Base-by-base conservation (phyloP, 2,113 vertebrate genomes). In the Brachyhypopomus gauderio region DNA sequence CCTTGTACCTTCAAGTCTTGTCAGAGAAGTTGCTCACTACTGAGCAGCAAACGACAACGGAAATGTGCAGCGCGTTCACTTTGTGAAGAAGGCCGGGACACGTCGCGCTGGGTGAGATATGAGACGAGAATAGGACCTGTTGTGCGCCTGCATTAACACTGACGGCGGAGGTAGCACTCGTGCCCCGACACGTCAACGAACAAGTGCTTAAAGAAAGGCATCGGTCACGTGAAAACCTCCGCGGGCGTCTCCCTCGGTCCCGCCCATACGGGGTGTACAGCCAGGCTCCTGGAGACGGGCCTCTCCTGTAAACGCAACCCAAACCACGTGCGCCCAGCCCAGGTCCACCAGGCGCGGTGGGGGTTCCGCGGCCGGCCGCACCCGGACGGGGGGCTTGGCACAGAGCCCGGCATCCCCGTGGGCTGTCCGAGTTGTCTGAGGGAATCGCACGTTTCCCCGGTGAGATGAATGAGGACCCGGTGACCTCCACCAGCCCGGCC, bases 171-270 rank as follows among this genome's bases (percentile, higher is more conserved):
- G 72, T 70, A 81, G 75, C 11, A 34, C 75, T 81, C 70, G 60
- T 30, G 70, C 59, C 75, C 56, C 62, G 11, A 76, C 72, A 81
- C 41, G 36, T 80, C 36, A 52, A 38, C 5, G 5, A 77, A 79
- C 41, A 75, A 71, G 72, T 66, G 63, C 64, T 85, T 60, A 79
- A 81, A 27, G 63, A 69, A 85, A 64, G 71, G 72, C 80, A 75
- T 62, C 34, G 16, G 69, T 78, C 58, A 63, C 72, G 48, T 55
- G 20, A 36, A 74, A 16, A 62, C 62, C 14, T 34, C 27, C 36
- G 36, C 8, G 69, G 76, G 59, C 23, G 63, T 23, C 41, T 76
- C 16, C 20, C 4, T 52, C 71, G 25, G 71, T 19, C 75, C 16
- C 36, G 58, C 73, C 67, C 52, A 5, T 27, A 30, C n/a, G 23